A percentile compares a stretch with the other conserved stretches of the same genome.
These are phyloP conservation scores for Drosophila paulistorum DNA, from an alignment of 1,140 invertebrate genomes.

Conservation along the genomic window DNA sequence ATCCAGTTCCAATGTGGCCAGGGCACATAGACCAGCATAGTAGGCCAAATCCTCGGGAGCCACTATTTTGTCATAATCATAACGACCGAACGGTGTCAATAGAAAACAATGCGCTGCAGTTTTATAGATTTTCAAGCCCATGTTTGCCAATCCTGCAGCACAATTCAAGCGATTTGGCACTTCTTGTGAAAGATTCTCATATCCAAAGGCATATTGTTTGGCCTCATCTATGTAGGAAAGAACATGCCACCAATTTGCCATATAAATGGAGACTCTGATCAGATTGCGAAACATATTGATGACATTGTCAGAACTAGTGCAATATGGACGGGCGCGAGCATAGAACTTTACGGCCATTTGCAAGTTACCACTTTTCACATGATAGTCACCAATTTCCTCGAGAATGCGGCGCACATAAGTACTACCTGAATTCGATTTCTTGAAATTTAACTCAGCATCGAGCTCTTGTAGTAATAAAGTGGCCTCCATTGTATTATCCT, in stretches of 20 bases:
- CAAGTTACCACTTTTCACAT: conserved; percentile 62
- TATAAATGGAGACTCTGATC: conserved; percentile 62
- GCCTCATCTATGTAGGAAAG: conserved; percentile 68
- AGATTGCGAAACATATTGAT: conserved; percentile 62
- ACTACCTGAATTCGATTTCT: conserved; percentile 59
- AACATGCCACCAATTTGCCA: conserved; percentile 70
- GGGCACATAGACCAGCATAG: conserved; percentile 53
- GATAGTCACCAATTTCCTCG: conserved; percentile 67
- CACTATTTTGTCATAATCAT: conserved; percentile 61
- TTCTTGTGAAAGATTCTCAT: conserved; percentile 21
- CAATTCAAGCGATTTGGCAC: conserved; percentile 54
- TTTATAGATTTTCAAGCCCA: conserved; percentile 61
- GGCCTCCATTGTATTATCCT: conserved; percentile 58
- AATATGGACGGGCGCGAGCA: conserved; percentile 55
- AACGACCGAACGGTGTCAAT: conserved; percentile 33
- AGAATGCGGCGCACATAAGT: conserved; percentile 53
- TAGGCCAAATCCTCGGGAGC: conserved; percentile 51
- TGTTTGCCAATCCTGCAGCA: conserved; percentile 56
- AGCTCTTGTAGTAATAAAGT: conserved; percentile 58
- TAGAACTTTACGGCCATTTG: conserved; percentile 61
- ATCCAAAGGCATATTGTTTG: conserved; percentile 58
- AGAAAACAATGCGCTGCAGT: conserved; percentile 58
- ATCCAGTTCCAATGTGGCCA: conserved; percentile 51
- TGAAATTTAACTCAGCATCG: conserved; percentile 62
- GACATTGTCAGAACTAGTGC: conserved; percentile 63